Evolutionary conservation across 1,140 invertebrate species (phyloP).

Genomic region (Pseudachorutes palmiensis): DNA sequence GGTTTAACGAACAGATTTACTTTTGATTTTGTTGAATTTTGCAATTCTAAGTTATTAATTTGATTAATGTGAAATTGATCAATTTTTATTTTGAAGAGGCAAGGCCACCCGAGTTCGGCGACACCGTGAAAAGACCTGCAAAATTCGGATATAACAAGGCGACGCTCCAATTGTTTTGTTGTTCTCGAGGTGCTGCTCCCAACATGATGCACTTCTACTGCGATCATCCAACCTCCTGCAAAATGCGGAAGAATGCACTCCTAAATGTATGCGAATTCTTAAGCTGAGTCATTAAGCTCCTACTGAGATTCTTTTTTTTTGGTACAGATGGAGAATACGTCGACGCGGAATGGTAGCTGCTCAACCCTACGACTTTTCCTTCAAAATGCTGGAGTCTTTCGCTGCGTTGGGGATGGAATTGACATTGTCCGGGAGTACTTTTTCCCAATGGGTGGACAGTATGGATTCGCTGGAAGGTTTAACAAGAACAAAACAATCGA

Average conservation of each 20-base stretch:
- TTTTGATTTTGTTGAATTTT: too few species aligned
- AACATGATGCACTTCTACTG: conserved; percentile 24
- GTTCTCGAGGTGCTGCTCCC: conserved; percentile 15
- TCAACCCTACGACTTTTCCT: not conserved
- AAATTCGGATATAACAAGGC: conserved; percentile 8
- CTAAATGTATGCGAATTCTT: not conserved
- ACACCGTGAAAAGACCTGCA: conserved; percentile 5
- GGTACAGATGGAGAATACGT: conserved; percentile 17
- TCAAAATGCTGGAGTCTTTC: conserved; percentile 22
- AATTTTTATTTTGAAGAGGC: conserved; percentile 12
- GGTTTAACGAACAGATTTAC: too few species aligned
- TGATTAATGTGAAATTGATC: not conserved
- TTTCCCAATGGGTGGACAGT: conserved; percentile 20
- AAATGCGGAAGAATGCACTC: conserved; percentile 19
- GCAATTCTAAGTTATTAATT: conserved; percentile 8
- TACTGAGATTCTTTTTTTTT: not conserved
- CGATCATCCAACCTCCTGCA: conserved; percentile 26
- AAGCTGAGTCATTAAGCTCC: not conserved
- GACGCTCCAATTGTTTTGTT: conserved; percentile 16
- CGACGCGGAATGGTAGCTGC: conserved; percentile 17
- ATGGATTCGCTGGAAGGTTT: too few species aligned
- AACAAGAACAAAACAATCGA: too few species aligned
- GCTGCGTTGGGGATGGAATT: conserved; percentile 25
- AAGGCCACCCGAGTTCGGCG: conserved; percentile 10
- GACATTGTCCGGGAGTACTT: conserved; percentile 28